Percentiles rank a stretch among this genome's conserved stretches.
phyloP scores from a whole-genome alignment of 2,113 vertebrate genomes.

The Eulemur macaco region DNA sequence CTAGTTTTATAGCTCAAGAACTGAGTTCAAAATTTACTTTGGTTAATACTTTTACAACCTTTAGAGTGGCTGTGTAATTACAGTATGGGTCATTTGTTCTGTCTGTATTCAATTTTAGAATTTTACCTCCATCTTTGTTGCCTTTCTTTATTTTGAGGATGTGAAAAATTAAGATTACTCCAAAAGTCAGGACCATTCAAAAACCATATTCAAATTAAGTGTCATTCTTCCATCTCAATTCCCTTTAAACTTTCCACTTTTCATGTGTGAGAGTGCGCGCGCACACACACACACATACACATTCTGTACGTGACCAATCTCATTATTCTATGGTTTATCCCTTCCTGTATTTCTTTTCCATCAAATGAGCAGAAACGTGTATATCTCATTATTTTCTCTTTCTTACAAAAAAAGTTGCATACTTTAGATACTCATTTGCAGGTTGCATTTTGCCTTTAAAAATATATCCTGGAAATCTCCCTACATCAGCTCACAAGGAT shows the following conservation, averaged over 20 bases:
- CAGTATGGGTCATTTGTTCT: neutral
- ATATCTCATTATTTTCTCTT: neutral
- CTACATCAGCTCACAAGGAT: neutral
- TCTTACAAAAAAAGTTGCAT: neutral
- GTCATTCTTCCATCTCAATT: neutral
- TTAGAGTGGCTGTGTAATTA: neutral
- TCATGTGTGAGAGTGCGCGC: neutral
- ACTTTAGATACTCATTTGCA: neutral
- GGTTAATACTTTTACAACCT: neutral
- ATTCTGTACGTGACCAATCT: neutral
- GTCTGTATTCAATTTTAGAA: neutral
- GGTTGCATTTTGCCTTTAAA: neutral
- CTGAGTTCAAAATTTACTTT: neutral
- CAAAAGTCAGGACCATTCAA: neutral
- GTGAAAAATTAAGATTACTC: neutral
- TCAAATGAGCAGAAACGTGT: neutral
- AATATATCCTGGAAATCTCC: neutral
- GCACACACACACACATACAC: neutral
- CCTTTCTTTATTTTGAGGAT: neutral
- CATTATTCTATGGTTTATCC: neutral
- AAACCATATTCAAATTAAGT: neutral
- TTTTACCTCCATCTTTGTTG: neutral
- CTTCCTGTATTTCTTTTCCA: neutral
- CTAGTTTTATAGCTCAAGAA: neutral
- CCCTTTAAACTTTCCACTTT: neutral